A percentile compares a stretch with the other conserved stretches of the same genome.
Evolutionary conservation across 2,113 vertebrate species (phyloP).

Genomic region (Eidolon helvum): DNA sequence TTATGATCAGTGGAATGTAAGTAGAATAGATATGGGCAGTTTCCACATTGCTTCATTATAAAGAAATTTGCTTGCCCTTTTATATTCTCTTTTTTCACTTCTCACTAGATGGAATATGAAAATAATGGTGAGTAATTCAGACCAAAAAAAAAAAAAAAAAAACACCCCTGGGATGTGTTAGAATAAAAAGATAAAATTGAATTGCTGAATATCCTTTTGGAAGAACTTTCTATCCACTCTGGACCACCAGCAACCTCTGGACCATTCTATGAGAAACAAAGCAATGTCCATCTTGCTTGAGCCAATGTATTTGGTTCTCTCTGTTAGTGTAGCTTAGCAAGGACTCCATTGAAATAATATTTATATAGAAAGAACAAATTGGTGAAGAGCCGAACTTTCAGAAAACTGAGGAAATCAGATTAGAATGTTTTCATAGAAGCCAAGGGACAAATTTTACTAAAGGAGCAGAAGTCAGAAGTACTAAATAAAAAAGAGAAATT

Average conservation of each 20-base stretch:
- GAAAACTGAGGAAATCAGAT: neutral
- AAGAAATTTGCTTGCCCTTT: neutral
- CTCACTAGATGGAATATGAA: neutral
- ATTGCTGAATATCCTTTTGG: neutral
- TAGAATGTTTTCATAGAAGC: neutral
- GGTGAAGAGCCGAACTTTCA: neutral
- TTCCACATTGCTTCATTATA: neutral
- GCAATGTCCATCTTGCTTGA: neutral
- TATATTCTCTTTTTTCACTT: neutral
- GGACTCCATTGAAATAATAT: neutral
- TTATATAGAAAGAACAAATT: neutral
- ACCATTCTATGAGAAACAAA: neutral
- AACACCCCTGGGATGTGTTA: neutral
- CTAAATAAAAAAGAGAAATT: neutral
- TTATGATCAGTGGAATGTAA: neutral
- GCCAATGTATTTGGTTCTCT: neutral
- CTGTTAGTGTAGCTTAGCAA: neutral
- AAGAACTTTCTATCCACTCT: neutral
- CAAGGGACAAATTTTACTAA: neutral
- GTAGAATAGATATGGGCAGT: neutral
- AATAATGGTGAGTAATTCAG: neutral
- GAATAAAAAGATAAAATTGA: neutral
- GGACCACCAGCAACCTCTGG: neutral
- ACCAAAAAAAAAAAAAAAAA: neutral
- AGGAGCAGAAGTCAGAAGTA: neutral